These are phyloP conservation scores for Phragmatobia fuliginosa DNA, from an alignment of 2,888 invertebrate species.

Conservation along the genomic window DNA sequence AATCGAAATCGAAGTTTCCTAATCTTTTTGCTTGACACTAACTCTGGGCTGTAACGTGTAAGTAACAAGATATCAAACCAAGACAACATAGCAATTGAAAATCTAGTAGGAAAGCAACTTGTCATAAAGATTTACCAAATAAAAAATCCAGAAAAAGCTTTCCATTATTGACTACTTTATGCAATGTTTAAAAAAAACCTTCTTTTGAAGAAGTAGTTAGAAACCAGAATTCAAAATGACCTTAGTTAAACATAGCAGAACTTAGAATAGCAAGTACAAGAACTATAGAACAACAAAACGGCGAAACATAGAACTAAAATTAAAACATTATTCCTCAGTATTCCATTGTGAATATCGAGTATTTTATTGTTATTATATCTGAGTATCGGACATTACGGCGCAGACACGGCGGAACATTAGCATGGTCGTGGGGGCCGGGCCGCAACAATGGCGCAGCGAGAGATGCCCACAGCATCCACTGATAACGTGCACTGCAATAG, in stretches of 20 bases:
- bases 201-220: too few relatives aligned
- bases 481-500: constrained; percentile 60
- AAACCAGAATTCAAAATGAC: background rate
- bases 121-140: background rate
- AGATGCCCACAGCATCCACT: constrained; percentile 63
- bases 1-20: constrained; percentile 58
- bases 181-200: background rate
- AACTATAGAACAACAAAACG: background rate
- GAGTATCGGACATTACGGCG: constrained; percentile 38
- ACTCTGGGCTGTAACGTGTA: background rate
- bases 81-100: background rate
- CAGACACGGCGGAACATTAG: constrained; percentile 43
- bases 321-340: constrained; percentile 50
- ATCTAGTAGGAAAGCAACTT: background rate
- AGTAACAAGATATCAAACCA: background rate
- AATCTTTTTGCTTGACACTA: constrained; percentile 44
- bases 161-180: background rate
- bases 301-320: constrained; percentile 35
- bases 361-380: constrained; percentile 55
- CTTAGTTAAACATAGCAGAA: background rate
- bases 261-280: background rate
- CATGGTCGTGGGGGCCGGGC: constrained; percentile 45
- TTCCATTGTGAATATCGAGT: constrained; percentile 43
- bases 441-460: constrained; percentile 57
- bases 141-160: background rate